Percentiles rank a stretch among this genome's conserved stretches.
Evolutionary conservation across 2,113 vertebrate species (phyloP).

Genomic region (Cynoglossus semilaevis): DNA sequence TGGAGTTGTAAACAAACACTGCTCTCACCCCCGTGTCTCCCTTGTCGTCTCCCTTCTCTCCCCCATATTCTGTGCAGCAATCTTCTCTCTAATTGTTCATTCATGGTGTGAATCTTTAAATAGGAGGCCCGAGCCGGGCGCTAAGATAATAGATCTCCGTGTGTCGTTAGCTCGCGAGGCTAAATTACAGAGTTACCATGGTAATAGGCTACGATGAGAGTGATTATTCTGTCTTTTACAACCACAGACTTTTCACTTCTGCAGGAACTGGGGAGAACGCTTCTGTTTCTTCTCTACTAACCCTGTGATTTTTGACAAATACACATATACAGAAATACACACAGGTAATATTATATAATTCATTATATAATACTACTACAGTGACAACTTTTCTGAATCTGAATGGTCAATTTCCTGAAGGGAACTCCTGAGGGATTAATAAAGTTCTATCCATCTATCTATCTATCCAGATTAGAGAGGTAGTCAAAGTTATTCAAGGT

Average conservation of each 20-base stretch:
- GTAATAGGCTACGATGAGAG: constrained; percentile 70
- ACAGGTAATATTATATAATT: no score
- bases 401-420: no score
- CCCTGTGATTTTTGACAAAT: not conserved
- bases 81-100: constrained; percentile 77
- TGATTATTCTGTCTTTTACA: constrained; percentile 70
- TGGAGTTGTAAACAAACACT: constrained; percentile 24
- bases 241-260: constrained; percentile 41
- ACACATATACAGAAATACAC: no score
- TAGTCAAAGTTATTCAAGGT: no score
- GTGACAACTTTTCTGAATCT: no score
- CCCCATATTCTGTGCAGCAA: constrained; percentile 51
- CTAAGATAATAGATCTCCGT: constrained; percentile 74
- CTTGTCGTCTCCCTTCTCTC: constrained; percentile 19
- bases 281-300: constrained; percentile 9
- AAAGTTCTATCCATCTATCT: no score
- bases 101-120: constrained; percentile 77
- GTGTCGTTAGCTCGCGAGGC: constrained; percentile 73
- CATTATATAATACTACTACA: no score
- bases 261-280: constrained; percentile 33
- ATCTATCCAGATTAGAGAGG: no score
- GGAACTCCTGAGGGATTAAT: no score
- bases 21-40: constrained; percentile 9
- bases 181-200: constrained; percentile 79
- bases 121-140: constrained; percentile 64